A percentile compares a stretch with the other conserved stretches of the same genome.
phyloP scores from a whole-genome alignment of 2,113 vertebrate species.

The Petrocephalus zakoni region DNA sequence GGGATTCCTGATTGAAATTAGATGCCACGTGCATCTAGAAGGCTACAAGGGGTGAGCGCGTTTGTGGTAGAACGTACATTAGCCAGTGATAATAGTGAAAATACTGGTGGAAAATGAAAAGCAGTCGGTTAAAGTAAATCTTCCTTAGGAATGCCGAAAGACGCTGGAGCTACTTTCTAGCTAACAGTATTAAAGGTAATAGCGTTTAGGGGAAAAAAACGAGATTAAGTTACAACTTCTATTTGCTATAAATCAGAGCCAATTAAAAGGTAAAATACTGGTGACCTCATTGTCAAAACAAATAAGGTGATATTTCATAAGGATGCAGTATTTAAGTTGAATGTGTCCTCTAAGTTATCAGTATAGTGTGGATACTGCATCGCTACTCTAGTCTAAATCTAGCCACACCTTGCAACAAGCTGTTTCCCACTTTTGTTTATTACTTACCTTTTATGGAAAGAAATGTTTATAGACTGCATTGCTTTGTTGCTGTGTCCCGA shows the following conservation, averaged over 20 bases:
- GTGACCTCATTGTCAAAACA: neutral
- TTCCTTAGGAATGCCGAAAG: neutral
- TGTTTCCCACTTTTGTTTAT: neutral
- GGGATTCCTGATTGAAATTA: neutral
- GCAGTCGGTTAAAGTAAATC: neutral
- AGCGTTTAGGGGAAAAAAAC: neutral
- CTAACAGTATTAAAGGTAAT: neutral
- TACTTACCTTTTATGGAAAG: neutral
- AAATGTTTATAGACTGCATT: neutral
- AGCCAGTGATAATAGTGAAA: constrained; percentile 7
- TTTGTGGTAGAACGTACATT: neutral
- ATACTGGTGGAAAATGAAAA: neutral
- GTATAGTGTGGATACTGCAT: neutral
- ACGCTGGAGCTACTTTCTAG: neutral
- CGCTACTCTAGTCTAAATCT: neutral
- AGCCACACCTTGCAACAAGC: neutral
- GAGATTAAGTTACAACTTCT: neutral
- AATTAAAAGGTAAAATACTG: neutral
- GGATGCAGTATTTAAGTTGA: neutral
- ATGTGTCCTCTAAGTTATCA: neutral
- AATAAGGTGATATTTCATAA: neutral
- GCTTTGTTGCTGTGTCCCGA: neutral
- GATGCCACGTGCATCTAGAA: neutral
- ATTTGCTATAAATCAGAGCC: neutral
- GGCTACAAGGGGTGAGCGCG: neutral